Base-by-base conservation (phyloP, 1,140 invertebrate species). In the Drosophila simulans region DNA sequence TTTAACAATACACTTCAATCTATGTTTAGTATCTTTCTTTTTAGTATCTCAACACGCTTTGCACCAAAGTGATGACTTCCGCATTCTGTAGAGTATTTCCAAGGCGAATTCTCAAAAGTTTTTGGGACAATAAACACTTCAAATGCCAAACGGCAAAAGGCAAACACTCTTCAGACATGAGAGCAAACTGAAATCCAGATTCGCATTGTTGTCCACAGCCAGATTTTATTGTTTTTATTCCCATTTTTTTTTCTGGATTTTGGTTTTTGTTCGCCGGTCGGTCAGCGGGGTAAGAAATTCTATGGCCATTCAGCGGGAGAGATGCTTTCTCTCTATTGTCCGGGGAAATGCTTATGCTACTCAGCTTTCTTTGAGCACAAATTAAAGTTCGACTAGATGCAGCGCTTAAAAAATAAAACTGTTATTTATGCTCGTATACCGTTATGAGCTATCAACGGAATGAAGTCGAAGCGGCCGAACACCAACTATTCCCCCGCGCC, bases 81-180 rank as follows among this genome's bases (percentile, higher is more conserved):
- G 13, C 39, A 37, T 12, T 31, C 4, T 13, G 20, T 11, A 68
- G 64, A 35, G 66, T 57, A 70, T 56, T 70, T 49, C 49, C 46
- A 68, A 25, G 43, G 64, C 59, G 22, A 43, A 52, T 68, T 68
- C 49, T 49, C 27, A 34, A 70, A 70, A 70, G 43, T 70, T 70
- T 70, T 49, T 40, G 34, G 66, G 64, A 70, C 66, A 70, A 70
- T 70, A 70, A 70, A 70, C 66, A 70, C 65, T 70, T 70, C 64
- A 70, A 70, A 70, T 70, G 66, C 62, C 64, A 70, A 70, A 66
- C 59, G 48, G 48, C 48, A 51, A 51, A 51, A 70, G 66, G 64
- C 66, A 70, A 70, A 70, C 66, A 70, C 66, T 53, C 55, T 45
- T 52, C 51, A 70, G 66, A 70, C 66, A 70, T 51, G 66, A 70